Evolutionary conservation across 2,797 vertebrate species (phyloP), one percentile per base, ranked within the genome.

Genomic region (Clangula hyemalis): DNA sequence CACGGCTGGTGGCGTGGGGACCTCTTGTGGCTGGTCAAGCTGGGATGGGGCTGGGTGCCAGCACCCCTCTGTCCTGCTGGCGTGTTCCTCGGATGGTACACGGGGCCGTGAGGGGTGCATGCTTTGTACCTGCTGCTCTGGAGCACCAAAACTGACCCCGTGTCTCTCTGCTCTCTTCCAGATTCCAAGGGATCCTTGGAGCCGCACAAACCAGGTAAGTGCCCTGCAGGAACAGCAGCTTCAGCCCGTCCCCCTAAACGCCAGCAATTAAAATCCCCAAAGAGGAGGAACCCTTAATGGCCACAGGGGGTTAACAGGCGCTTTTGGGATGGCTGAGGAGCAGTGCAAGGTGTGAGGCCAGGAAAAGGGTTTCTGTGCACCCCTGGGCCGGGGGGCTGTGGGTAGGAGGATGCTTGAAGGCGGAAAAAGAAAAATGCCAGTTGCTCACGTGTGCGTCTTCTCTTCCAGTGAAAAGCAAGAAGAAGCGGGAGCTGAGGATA

Each of bases 401-500:
- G 71, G 60, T 8, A 78, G 30, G 41, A 51, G 22, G 64, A 12
- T 62, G 43, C 34, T 41, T 32, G 49, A 60, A 73, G 51, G 47
- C 34, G 47, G 69, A 22, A 32, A 39, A 19, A 14, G 1, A 47
- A 41, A 70, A 71, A 28, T 39, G 15, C 62, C 11, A 3, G 16
- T 72, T 72, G 61, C 64, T 96, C 21, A 85, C 0, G 0, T 45
- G 57, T 83, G 19, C 38, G 13, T 66, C 53, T 76, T 95, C 54
- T 49, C 28, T 94, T 95, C 24, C 64, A 98, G 98, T 85, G 88
- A 98, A 98, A 95, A 25, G 95, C 85, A 97, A 91, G 96, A 98
- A 95, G 97, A 98, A 97, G 93, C 95, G 96, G 66, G 98, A 98
- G 13, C 95, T 98, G 85, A 96, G 97, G 85, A 98, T 98, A 95